Evolutionary conservation across 2,113 vertebrate species (phyloP), one percentile per base, ranked within the genome.

Genomic region (Blennius ocellaris): DNA sequence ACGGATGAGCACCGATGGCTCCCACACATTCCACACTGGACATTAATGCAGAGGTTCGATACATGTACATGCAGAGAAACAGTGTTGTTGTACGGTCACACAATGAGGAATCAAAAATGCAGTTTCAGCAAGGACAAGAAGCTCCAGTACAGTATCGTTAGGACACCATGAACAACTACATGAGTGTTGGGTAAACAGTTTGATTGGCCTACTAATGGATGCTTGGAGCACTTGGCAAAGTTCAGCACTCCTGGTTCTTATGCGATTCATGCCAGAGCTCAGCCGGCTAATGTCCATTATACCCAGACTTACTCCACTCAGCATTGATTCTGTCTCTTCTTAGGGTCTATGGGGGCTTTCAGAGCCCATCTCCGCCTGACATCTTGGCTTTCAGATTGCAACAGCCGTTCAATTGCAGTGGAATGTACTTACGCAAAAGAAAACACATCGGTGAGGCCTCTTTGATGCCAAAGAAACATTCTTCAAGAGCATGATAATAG

Each of bases 301-400:
- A 80, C 57, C 72, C 56, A 49, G 76, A 82, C 62, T 54, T 61
- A 67, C 58, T 87, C 75, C 78, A 69, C 76, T 74, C 56, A 39
- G 44, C 76, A 90, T 89, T 51, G 87, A 92, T 90, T 81, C 56
- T 21, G 50, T 70, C 71, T 91, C 83, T 53, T 74, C 83, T 89
- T 88, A 84, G 88, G 69, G 60, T 75, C 72, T 78, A 74, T 9
- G 44, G 78, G 60, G 58, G 84, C 83, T 87, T 87, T 87, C 64
- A 83, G 61, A 62, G 62, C 52, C 63, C 73, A 79, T 87, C 77
- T 74, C 73, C 11, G 52, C 54, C 57, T 69, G 63, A 61, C 63
- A 78, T 84, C 45, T 62, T 38, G 62, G 65, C 58, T 73, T 80
- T 89, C 87, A 69, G 69, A 81, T 80, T 81, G n/a, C 69, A 78